Conservation (phyloP, 2,888 invertebrate genomes). For the Rotaria sp. region DNA sequence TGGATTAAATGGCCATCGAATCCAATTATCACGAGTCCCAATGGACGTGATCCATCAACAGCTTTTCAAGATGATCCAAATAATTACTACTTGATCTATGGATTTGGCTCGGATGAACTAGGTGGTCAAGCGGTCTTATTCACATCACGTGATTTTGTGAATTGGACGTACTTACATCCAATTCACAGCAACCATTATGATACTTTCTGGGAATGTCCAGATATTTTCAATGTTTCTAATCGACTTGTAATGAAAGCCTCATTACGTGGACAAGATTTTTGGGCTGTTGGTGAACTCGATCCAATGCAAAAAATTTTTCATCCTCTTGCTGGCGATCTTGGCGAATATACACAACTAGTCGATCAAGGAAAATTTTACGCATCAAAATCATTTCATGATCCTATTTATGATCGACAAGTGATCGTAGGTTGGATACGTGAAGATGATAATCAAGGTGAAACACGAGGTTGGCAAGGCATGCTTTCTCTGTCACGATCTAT, state of each 20-base stretch:
- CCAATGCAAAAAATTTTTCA: not conserved
- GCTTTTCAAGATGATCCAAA: not conserved
- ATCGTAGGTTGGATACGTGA: not conserved
- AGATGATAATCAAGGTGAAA: not conserved
- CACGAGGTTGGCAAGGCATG: not conserved
- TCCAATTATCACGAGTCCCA: not conserved
- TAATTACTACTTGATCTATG: not conserved
- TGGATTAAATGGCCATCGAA: not conserved
- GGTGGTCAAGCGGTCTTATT: slow-evolving; percentile 10
- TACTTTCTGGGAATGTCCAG: slow-evolving; percentile 3
- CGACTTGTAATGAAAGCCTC: not conserved
- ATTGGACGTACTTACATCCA: slow-evolving; percentile 6
- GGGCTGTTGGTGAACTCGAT: not conserved
- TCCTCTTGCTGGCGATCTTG: not conserved
- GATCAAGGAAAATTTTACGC: not conserved
- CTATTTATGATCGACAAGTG: not conserved
- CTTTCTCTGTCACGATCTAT: not conserved
- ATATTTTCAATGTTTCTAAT: not conserved
- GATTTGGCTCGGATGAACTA: not conserved
- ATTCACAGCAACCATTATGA: slow-evolving; percentile 9
- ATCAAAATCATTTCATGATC: slow-evolving; percentile 7
- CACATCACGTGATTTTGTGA: not conserved
- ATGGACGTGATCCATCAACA: not conserved
- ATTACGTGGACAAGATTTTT: not conserved
- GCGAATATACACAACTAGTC: not conserved